phyloP scores from a whole-genome alignment of 2,888 invertebrate species.

The Chelonus formosanus region DNA sequence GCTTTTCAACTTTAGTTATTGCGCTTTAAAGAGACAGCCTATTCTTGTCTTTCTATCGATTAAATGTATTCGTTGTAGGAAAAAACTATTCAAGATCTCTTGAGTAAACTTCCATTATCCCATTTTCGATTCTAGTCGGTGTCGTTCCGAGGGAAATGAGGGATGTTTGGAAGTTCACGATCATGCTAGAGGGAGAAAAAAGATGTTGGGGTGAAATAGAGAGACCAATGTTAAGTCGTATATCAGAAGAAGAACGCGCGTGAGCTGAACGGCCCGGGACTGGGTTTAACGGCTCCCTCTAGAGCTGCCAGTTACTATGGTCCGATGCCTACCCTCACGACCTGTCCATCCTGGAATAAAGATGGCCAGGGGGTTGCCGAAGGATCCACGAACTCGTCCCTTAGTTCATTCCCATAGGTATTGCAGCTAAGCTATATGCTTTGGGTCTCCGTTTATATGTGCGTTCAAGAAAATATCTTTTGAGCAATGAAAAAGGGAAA shows the following conservation, averaged over 20 bases:
- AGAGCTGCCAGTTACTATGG: conserved; percentile 64
- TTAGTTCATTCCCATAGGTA: conserved; percentile 44
- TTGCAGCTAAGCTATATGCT: conserved; percentile 45
- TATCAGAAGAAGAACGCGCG: conserved; percentile 56
- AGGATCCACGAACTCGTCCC: conserved; percentile 26
- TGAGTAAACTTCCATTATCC: conserved; percentile 26
- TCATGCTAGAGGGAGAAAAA: conserved; percentile 8
- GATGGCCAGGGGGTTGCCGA: conserved; percentile 55
- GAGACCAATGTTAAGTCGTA: conserved; percentile 52
- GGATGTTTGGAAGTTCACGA: conserved; percentile 5
- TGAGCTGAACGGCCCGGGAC: conserved; percentile 54
- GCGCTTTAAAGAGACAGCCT: background rate
- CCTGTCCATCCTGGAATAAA: conserved; percentile 62
- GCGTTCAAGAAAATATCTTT: conserved; percentile 29
- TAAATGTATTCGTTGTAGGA: background rate
- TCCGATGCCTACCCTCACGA: conserved; percentile 64
- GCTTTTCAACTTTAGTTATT: background rate
- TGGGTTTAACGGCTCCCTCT: conserved; percentile 64
- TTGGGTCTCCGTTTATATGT: conserved; percentile 26
- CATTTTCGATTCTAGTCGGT: conserved; percentile 23
- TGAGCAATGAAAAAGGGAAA: conserved; percentile 24
- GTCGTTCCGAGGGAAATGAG: conserved; percentile 37
- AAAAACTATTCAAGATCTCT: conserved; percentile 10
- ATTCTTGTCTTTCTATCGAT: background rate
- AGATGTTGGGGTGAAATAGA: background rate